A percentile compares a stretch with the other conserved stretches of the same genome.
These are phyloP conservation scores for Schizothorax lantsangensis DNA, from an alignment of 2,797 vertebrate genomes.

Conservation along the genomic window DNA sequence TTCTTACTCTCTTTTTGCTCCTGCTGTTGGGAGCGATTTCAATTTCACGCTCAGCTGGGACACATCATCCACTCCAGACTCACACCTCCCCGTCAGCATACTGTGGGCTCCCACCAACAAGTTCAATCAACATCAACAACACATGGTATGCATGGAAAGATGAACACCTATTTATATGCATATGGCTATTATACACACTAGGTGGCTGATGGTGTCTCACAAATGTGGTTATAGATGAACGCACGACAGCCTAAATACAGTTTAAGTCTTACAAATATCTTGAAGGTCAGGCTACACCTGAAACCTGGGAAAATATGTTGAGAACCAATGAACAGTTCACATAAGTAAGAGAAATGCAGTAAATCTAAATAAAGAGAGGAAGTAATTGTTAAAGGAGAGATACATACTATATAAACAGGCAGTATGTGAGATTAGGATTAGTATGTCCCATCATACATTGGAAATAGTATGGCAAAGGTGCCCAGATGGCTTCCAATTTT, in stretches of 20 bases:
- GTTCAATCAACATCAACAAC: constrained; percentile 46
- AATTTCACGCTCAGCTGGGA: constrained; percentile 78
- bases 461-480: background rate
- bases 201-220: constrained; percentile 26
- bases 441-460: background rate
- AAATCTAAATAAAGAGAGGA: background rate
- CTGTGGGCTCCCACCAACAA: constrained; percentile 49
- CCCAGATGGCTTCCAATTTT: constrained; percentile 6
- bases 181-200: constrained; percentile 34
- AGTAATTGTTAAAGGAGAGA: background rate
- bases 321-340: background rate
- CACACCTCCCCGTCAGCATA: constrained; percentile 61
- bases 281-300: background rate
- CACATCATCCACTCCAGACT: constrained; percentile 50
- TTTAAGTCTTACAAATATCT: constrained; percentile 7
- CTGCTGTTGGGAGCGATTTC: constrained; percentile 65
- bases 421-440: constrained; percentile 35
- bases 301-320: background rate
- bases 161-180: constrained; percentile 38
- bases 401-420: background rate
- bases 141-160: constrained; percentile 38
- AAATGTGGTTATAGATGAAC: constrained; percentile 10
- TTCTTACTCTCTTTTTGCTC: constrained; percentile 37
- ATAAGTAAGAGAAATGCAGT: background rate
- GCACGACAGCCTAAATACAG: constrained; percentile 9